Evolutionary conservation across 2,888 invertebrate species (phyloP), one percentile per base, ranked within the genome.

Genomic region (Gymnosoma rotundatum): DNA sequence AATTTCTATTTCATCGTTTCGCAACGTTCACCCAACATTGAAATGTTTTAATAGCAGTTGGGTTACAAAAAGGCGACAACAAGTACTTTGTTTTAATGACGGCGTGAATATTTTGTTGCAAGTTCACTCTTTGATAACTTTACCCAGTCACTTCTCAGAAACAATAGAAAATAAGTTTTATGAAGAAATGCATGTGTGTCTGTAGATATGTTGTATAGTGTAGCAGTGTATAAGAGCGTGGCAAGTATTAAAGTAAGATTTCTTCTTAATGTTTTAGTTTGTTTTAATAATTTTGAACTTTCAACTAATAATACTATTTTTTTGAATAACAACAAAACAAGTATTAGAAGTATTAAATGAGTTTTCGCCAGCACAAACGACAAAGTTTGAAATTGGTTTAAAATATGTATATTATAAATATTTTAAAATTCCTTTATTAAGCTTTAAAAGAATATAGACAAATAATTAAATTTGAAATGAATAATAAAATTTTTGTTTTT

Each of bases 231-330:
- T 61, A 63, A 67, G 63, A 36, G 25, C 66, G 72, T 64, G 70
- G 81, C 74, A 70, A 84, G 72, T 80, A 42, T 12, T 73, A 10
- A 21, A 20, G 76, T 36, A 66, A 25, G 38, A 4, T 10, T 4
- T 38, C 10, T 7, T 6, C 32, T 8, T 32, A 7, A 32, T 32
- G 58, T 9, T 48, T 42, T 42, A 42, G 69, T 83, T 69, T 20
- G 25, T 75, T 75, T 32, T 64, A 64, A 76, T 82, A 70, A 76
- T 76, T 82, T 78, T 78, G 70, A 84, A 84, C 84, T 84, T 81
- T 84, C 60, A 81, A 70, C 78, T 70, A 61, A 78, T 45, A 78
- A 63, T 70, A 54, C 32, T 76, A 48, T 8, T 58, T 48, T 70
- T 58, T 42, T 32, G 3, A 60, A 48, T 20, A 60, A 38, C 10